Conservation (phyloP, 1,140 invertebrate genomes). For the Drosophila sproati region DNA sequence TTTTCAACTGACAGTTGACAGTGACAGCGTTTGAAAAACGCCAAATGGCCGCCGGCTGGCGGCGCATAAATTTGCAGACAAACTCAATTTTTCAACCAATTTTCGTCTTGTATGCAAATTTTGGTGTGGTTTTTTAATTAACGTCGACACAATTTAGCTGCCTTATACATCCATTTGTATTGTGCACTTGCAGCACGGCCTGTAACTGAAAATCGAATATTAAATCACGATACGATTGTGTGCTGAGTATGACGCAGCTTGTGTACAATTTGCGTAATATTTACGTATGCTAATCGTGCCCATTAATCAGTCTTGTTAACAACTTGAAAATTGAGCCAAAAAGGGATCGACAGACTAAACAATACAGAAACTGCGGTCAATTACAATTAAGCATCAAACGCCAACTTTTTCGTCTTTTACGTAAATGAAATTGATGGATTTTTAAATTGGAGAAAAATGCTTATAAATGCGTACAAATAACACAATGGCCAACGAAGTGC, state of each 20-base stretch:
- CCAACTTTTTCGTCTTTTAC: slow-evolving; percentile 48
- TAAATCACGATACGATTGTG: slow-evolving; percentile 59
- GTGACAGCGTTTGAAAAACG: slow-evolving; percentile 57
- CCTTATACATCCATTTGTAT: slow-evolving; percentile 33
- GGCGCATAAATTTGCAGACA: slow-evolving; percentile 67
- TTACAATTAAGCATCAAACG: slow-evolving; percentile 12
- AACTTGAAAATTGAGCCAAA: slow-evolving; percentile 60
- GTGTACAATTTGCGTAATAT: slow-evolving; percentile 74
- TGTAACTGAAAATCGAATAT: slow-evolving; percentile 61
- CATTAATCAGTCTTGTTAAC: slow-evolving; percentile 79
- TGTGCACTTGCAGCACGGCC: slow-evolving; percentile 59
- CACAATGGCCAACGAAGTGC: slow-evolving; percentile 39
- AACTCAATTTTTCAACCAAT: slow-evolving; percentile 69
- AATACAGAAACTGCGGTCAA: slow-evolving; percentile 8
- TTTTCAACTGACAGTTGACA: slow-evolving; percentile 66
- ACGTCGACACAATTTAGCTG: slow-evolving; percentile 56
- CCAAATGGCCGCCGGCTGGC: slow-evolving; percentile 59
- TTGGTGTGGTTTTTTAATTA: slow-evolving; percentile 76
- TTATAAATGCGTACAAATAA: slow-evolving; percentile 32
- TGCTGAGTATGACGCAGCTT: slow-evolving; percentile 46
- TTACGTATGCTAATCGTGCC: slow-evolving; percentile 75
- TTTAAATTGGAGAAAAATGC: slow-evolving; percentile 58
- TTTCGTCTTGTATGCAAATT: slow-evolving; percentile 80
- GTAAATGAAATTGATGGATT: slow-evolving; percentile 72
- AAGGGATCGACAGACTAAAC: slow-evolving; percentile 36